A percentile compares a stretch with the other conserved stretches of the same genome.
phyloP scores from a whole-genome alignment of 2,888 invertebrate species.

The Anthrax anthrax region DNA sequence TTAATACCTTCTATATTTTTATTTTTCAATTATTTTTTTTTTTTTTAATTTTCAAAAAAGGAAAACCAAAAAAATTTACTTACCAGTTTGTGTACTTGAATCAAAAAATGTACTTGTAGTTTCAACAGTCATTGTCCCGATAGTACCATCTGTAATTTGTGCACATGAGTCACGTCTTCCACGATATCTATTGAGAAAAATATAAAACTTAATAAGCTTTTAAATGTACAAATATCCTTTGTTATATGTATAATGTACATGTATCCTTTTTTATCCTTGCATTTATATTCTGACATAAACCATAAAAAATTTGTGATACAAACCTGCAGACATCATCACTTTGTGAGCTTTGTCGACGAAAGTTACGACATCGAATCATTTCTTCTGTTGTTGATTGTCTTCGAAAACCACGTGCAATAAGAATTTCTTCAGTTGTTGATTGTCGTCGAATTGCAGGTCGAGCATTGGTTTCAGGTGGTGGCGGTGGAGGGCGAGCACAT shows the following conservation, averaged over 20 bases:
- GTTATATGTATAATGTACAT: neutral
- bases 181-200: constrained; percentile 22
- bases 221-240: too few relatives aligned
- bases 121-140: constrained; percentile 85
- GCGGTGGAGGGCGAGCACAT: constrained; percentile 44
- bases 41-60: too few relatives aligned
- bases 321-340: constrained; percentile 64
- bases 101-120: constrained; percentile 86
- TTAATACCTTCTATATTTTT: too few relatives aligned
- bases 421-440: constrained; percentile 82
- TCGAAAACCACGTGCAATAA: constrained; percentile 78
- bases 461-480: constrained; percentile 39
- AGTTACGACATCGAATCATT: constrained; percentile 83
- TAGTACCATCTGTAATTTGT: constrained; percentile 81
- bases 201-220: neutral
- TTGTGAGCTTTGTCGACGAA: constrained; percentile 78
- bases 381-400: constrained; percentile 85
- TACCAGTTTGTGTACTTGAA: constrained; percentile 85
- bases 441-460: constrained; percentile 69
- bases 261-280: too few relatives aligned
- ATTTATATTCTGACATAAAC: neutral
- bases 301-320: constrained; percentile 8
- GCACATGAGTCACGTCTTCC: constrained; percentile 61
- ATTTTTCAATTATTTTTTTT: too few relatives aligned
- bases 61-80: too few relatives aligned